Evolutionary conservation across 2,113 vertebrate species (phyloP).

Genomic region (Odocoileus virginianus): DNA sequence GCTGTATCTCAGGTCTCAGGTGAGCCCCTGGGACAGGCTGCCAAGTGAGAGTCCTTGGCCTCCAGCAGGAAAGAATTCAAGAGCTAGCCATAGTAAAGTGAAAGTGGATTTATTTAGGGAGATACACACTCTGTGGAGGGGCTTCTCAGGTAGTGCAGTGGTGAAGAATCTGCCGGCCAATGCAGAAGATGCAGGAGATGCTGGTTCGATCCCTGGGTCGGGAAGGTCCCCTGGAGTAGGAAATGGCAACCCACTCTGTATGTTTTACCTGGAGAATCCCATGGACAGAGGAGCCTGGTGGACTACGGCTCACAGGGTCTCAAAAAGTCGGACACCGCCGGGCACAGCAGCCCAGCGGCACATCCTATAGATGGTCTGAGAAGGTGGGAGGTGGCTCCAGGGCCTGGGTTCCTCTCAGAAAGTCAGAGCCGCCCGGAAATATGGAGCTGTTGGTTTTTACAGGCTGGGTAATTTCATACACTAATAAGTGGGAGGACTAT

Average conservation of each 20-base stretch:
- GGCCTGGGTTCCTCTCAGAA: neutral
- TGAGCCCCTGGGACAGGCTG: neutral
- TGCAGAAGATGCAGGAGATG: neutral
- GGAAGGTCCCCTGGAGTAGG: neutral
- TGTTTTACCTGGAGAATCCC: neutral
- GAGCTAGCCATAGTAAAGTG: neutral
- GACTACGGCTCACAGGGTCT: neutral
- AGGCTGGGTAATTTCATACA: neutral
- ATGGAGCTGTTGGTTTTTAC: neutral
- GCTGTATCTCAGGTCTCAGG: neutral
- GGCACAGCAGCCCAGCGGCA: neutral
- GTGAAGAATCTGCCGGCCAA: neutral
- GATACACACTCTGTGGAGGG: neutral
- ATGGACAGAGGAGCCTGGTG: rapidly evolving
- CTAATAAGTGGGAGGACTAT: neutral
- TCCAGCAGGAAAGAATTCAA: neutral
- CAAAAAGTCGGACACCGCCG: neutral
- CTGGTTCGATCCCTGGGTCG: neutral
- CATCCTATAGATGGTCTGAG: rapidly evolving
- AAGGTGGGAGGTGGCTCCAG: neutral
- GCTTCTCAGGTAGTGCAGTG: neutral
- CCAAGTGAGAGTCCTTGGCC: neutral
- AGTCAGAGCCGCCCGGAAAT: neutral
- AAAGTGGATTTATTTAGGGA: neutral
- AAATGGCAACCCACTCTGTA: neutral